Percentiles rank a stretch among this genome's conserved stretches.
Conservation (phyloP, 2,113 vertebrate species). For the Grammomys surdaster region DNA sequence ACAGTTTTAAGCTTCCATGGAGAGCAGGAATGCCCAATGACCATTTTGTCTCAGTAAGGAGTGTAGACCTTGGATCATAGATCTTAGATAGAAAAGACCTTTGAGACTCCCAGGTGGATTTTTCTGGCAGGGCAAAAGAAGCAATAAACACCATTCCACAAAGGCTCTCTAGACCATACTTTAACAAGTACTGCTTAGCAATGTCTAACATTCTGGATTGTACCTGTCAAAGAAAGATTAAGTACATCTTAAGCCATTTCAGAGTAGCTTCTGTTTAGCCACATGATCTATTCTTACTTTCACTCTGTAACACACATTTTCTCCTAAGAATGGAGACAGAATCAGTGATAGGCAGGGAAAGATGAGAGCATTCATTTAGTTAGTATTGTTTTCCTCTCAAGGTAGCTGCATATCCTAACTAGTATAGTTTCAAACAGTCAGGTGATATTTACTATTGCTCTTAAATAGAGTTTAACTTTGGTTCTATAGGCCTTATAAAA, state of each 20-base stretch:
- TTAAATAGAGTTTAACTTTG: neutral
- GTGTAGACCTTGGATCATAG: conserved; percentile 53
- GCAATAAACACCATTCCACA: neutral
- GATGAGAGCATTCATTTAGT: neutral
- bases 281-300: neutral
- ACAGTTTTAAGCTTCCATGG: conserved; percentile 51
- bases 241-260: conserved; percentile 29
- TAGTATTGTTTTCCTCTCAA: neutral
- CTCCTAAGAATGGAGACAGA: neutral
- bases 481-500: neutral
- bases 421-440: neutral
- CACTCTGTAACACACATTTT: neutral
- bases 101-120: conserved; percentile 71
- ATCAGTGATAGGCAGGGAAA: neutral
- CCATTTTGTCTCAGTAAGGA: conserved; percentile 64
- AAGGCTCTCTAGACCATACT: neutral
- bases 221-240: conserved; percentile 63
- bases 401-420: neutral
- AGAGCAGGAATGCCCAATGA: conserved; percentile 14
- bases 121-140: conserved; percentile 59
- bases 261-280: neutral
- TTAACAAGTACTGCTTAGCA: conserved; percentile 43
- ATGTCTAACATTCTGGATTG: neutral
- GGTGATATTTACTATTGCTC: neutral
- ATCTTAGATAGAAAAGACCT: conserved; percentile 72